Evolutionary conservation across 1,140 invertebrate species (phyloP), one percentile per base, ranked within the genome.

Genomic region (Leguminivora glycinivorella): DNA sequence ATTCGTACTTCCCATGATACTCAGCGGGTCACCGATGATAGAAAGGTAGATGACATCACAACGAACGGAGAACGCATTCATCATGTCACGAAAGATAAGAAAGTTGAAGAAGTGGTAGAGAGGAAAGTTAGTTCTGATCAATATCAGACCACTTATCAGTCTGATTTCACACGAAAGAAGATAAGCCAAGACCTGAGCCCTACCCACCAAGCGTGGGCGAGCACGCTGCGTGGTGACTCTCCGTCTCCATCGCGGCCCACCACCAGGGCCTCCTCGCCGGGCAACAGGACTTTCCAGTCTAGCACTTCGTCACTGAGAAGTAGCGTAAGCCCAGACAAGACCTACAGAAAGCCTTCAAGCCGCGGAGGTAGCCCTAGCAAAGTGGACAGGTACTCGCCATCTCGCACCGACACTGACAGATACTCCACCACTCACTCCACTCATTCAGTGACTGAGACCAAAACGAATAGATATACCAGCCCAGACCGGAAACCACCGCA

Each of bases 141-240:
- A 74, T 94, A 94, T 79, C 85, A 93, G 67, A 94, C 93, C 10
- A 94, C 94, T 1, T 94, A 94, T 75, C 88, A 93, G 77, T 87
- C 86, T 38, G 93, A 94, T 72, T 94, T 90, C 73, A 89, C 88
- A 14, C 91, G 85, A 69, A 94, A 92, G 69, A 92, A 92, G 75
- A 94, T 95, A 38, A 94, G 93, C 71, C 92, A 93, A 66, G 93
- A 94, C 73, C 92, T 93, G 68, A 95, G 94, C 81, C 94, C 95
- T 6, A 93, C 94, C 22, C 95, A 96, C 81, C 93, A 95, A 74
- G 94, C 94, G 4, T 96, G 95, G 90, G 95, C 94, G 2, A 93
- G 94, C 69, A 95, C 95, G 31, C 85, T 96, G 38, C 92, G 95
- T 60, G 92, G 94, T 60, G 93, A 94, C 56, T 93, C 89, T 69